These are phyloP conservation scores for Dromaius novaehollandiae DNA, from an alignment of 2,113 vertebrate species.

Conservation along the genomic window DNA sequence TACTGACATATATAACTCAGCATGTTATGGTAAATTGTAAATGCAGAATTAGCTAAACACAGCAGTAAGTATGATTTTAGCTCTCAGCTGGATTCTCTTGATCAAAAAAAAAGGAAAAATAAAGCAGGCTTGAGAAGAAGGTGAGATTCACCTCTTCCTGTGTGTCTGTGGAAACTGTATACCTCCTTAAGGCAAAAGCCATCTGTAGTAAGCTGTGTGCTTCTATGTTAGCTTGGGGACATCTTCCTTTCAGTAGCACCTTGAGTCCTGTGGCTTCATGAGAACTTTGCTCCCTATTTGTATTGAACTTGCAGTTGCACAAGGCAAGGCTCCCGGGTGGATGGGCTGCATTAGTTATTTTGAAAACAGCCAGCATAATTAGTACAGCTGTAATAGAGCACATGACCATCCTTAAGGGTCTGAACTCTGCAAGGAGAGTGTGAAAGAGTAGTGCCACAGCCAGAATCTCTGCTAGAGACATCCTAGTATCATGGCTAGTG, in stretches of 20 bases:
- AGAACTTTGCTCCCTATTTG: not conserved
- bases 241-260: not conserved
- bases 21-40: not conserved
- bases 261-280: accelerated
- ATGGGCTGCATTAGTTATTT: not conserved
- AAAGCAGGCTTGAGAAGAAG: not conserved
- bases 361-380: not conserved
- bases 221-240: not conserved
- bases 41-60: not conserved
- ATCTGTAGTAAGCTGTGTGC: not conserved
- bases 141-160: not conserved
- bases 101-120: not conserved
- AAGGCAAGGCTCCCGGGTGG: not conserved
- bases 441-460: not conserved
- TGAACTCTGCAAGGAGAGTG: not conserved
- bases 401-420: not conserved
- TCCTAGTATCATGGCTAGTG: not conserved
- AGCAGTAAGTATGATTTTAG: not conserved
- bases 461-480: not conserved
- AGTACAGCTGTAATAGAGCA: not conserved
- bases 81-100: not conserved
- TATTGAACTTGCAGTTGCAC: not conserved
- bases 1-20: not conserved
- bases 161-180: not conserved
- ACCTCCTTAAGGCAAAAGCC: not conserved